Evolutionary conservation across 2,888 invertebrate genomes (phyloP).

Genomic region (Caenorhabditis afra): DNA sequence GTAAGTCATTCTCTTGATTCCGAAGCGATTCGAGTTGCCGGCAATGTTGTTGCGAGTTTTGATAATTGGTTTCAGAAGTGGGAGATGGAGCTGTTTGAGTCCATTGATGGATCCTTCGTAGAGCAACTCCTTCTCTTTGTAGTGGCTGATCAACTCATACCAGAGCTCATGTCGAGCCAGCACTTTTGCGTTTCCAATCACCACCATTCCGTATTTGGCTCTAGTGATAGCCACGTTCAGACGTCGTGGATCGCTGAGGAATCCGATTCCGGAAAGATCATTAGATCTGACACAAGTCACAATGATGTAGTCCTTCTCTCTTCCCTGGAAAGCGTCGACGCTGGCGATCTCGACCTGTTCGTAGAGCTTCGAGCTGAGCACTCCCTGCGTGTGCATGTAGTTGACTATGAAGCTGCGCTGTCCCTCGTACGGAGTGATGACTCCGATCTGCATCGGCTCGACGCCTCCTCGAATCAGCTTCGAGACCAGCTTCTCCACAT

Average conservation of each 20-base stretch:
- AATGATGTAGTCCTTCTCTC: slow-evolving; percentile 97
- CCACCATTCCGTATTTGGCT: slow-evolving; percentile 88
- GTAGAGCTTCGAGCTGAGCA: slow-evolving; percentile 95
- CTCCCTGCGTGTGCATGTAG: slow-evolving; percentile 99
- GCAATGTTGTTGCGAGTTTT: slow-evolving; percentile 53
- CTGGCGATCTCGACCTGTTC: slow-evolving; percentile 97
- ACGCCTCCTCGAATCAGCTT: slow-evolving; percentile 87
- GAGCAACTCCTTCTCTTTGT: slow-evolving; percentile 81
- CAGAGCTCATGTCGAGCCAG: slow-evolving; percentile 96
- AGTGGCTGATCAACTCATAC: slow-evolving; percentile 89
- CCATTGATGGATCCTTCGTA: slow-evolving; percentile 98
- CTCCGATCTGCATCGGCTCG: slow-evolving; percentile 96
- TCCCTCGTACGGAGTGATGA: slow-evolving; percentile 96
- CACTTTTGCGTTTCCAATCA: slow-evolving; percentile 99
- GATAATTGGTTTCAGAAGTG: slow-evolving; percentile 88
- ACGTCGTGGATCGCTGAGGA: slow-evolving; percentile 96
- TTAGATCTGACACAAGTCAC: slow-evolving; percentile 99
- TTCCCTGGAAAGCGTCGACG: slow-evolving; percentile 91
- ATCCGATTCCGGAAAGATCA: slow-evolving; percentile 98
- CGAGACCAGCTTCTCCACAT: slow-evolving; percentile 97
- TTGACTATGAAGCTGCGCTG: slow-evolving; percentile 89
- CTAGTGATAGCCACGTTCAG: slow-evolving; percentile 97
- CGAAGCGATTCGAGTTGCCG: slow-evolving; percentile 35
- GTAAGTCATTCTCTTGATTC: slow-evolving; percentile 57
- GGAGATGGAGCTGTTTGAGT: slow-evolving; percentile 95